Evolutionary conservation across 2,797 vertebrate species (phyloP).

Genomic region (Rachycentron canadum): DNA sequence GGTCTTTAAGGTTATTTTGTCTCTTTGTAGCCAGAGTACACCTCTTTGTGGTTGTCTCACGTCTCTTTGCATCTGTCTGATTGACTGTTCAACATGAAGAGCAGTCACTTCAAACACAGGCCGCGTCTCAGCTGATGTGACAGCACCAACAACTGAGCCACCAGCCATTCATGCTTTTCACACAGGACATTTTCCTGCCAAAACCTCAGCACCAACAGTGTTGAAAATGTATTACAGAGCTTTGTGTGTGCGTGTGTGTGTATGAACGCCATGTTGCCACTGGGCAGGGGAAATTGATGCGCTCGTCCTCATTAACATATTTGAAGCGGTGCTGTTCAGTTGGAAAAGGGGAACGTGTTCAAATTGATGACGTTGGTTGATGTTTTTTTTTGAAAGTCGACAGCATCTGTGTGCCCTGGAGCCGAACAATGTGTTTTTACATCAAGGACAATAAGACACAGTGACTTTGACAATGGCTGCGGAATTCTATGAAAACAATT

Average conservation of each 20-base stretch:
- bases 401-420: slow-evolving; percentile 4
- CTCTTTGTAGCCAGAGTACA: background rate
- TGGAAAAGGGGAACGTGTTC: slow-evolving; percentile 8
- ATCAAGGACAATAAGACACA: slow-evolving; percentile 15
- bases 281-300: background rate
- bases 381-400: background rate
- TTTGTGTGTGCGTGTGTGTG: background rate
- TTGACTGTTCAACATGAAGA: background rate
- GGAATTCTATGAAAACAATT: background rate
- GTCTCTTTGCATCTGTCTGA: background rate
- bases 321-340: slow-evolving; percentile 3
- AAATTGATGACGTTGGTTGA: background rate
- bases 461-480: slow-evolving; percentile 12
- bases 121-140: background rate
- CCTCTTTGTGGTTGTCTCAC: background rate
- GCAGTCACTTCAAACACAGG: background rate
- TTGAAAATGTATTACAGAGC: background rate
- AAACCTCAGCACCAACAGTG: background rate
- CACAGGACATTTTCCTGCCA: background rate
- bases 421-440: slow-evolving; percentile 20
- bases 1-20: background rate
- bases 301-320: slow-evolving; percentile 13
- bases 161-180: background rate
- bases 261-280: background rate
- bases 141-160: background rate